These are phyloP conservation scores for Caenorhabditis panamensis DNA, from an alignment of 2,888 invertebrate genomes.

Conservation along the genomic window DNA sequence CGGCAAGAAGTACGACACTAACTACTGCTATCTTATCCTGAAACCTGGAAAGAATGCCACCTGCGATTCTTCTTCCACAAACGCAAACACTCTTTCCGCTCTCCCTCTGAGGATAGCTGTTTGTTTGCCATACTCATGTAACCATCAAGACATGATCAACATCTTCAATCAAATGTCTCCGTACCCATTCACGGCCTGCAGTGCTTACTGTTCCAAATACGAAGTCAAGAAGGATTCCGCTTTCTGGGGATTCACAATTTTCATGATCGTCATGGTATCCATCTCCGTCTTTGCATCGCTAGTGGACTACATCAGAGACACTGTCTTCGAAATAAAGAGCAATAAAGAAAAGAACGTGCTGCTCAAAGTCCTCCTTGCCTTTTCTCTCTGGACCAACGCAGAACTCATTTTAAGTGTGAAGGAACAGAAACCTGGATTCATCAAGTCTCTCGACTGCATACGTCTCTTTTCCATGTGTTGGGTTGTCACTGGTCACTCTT, in stretches of 20 bases:
- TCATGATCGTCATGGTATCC: slow-evolving; percentile 18
- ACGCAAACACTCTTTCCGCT: slow-evolving; percentile 18
- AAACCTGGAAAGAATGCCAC: slow-evolving; percentile 30
- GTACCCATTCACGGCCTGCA: slow-evolving; percentile 29
- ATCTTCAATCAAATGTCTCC: slow-evolving; percentile 20
- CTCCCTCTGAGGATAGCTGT: slow-evolving; percentile 54
- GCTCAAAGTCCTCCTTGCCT: slow-evolving; percentile 32
- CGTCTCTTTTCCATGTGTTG: slow-evolving; percentile 73
- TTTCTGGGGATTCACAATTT: slow-evolving; percentile 47
- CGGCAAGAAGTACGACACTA: slow-evolving; percentile 45
- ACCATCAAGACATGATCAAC: slow-evolving; percentile 2
- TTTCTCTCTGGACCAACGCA: slow-evolving; percentile 63
- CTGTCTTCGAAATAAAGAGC: background rate
- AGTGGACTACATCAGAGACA: slow-evolving; percentile 27
- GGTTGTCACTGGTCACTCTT: slow-evolving; percentile 67
- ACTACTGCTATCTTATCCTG: slow-evolving; percentile 49
- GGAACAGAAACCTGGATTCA: slow-evolving; percentile 62
- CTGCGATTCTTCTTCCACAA: slow-evolving; percentile 2
- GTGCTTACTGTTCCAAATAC: slow-evolving; percentile 18
- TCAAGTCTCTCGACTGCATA: slow-evolving; percentile 70
- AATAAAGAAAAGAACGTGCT: background rate
- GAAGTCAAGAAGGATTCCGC: slow-evolving; percentile 30
- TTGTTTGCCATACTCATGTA: slow-evolving; percentile 54
- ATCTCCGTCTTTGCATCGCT: slow-evolving; percentile 18
- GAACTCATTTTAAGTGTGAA: slow-evolving; percentile 44